phyloP scores from a whole-genome alignment of 2,888 invertebrate genomes.

The Cryptus viduatorius region DNA sequence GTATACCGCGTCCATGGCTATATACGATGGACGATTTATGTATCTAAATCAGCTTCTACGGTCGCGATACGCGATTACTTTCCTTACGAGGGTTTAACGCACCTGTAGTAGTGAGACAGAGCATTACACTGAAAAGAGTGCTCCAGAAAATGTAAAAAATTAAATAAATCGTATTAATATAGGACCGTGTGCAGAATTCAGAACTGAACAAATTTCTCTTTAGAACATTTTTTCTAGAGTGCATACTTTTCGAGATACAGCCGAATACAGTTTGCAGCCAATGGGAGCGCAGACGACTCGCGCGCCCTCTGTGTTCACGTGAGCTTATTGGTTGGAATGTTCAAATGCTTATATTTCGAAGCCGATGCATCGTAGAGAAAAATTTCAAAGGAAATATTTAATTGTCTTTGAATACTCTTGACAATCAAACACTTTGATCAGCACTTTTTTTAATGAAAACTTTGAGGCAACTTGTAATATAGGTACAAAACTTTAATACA shows the following conservation, averaged over 20 bases:
- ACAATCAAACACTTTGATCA: neutral
- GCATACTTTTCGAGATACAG: neutral
- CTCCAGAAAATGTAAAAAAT: neutral
- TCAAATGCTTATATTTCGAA: neutral
- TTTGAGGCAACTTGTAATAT: neutral
- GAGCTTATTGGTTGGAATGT: neutral
- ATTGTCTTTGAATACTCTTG: neutral
- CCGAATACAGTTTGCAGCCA: neutral
- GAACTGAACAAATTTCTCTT: neutral
- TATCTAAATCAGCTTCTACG: neutral
- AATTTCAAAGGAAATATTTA: neutral
- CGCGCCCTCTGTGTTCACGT: neutral
- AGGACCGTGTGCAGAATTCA: too few relatives aligned
- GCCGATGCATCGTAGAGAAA: neutral
- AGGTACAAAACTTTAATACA: too few relatives aligned
- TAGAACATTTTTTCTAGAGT: neutral
- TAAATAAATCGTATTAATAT: neutral
- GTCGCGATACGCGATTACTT: slow-evolving; percentile 11
- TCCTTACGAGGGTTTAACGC: neutral
- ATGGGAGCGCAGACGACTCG: neutral
- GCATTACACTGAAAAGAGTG: neutral
- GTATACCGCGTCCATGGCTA: neutral
- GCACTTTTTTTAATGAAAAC: neutral
- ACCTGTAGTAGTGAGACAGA: neutral
- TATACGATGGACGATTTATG: neutral